Evolutionary conservation across 1,140 invertebrate genomes (phyloP).

Genomic region (Doryteuthis pealeii): DNA sequence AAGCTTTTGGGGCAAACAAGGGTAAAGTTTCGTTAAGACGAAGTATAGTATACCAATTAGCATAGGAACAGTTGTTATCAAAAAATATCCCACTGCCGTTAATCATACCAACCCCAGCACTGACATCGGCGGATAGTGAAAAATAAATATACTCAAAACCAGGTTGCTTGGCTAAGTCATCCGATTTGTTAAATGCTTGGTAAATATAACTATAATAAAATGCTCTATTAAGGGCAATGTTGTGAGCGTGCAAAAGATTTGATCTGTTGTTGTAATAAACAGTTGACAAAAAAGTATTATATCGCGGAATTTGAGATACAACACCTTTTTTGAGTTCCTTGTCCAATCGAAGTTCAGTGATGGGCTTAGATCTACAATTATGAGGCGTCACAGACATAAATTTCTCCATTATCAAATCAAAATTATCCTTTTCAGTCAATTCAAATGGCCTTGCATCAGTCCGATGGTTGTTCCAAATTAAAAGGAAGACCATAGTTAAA

Average conservation of each 20-base stretch:
- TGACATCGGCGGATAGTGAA: conserved; percentile 91
- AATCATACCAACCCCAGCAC: conserved; percentile 81
- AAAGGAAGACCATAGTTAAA: background rate
- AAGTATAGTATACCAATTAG: conserved; percentile 82
- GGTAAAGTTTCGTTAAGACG: conserved; percentile 97
- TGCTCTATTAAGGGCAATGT: conserved; percentile 89
- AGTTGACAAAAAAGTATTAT: conserved; percentile 81
- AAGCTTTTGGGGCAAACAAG: conserved; percentile 91
- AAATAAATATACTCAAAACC: conserved; percentile 98
- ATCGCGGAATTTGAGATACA: conserved; percentile 88
- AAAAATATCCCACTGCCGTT: conserved; percentile 95
- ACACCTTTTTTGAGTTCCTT: conserved; percentile 71
- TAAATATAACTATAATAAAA: conserved; percentile 91
- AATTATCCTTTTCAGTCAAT: conserved; percentile 71
- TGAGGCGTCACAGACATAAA: conserved; percentile 77
- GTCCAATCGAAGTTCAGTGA: conserved; percentile 72
- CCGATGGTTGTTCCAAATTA: background rate
- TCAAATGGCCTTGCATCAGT: conserved; percentile 31
- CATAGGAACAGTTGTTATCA: conserved; percentile 90
- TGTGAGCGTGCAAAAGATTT: conserved; percentile 88
- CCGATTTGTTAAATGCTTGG: conserved; percentile 64
- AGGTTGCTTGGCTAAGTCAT: conserved; percentile 78
- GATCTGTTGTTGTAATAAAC: conserved; percentile 94
- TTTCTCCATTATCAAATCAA: conserved; percentile 81
- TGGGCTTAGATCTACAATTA: conserved; percentile 85